Percentiles rank a stretch among this genome's conserved stretches.
These are phyloP conservation scores for Pheucticus melanocephalus DNA, from an alignment of 2,113 vertebrate species.

Conservation along the genomic window DNA sequence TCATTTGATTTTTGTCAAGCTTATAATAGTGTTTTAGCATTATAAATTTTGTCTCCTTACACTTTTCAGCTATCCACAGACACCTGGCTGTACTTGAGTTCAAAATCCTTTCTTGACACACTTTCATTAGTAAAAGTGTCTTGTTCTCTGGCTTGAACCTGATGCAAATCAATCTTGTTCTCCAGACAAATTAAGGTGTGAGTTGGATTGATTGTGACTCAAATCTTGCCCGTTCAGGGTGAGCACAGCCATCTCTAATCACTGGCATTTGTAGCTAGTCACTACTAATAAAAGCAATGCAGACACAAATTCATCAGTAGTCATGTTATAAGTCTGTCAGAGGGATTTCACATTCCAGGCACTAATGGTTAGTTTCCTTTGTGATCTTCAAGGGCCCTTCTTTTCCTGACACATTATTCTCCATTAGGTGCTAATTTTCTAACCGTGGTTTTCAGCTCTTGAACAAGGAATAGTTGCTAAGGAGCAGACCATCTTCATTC, in stretches of 20 bases:
- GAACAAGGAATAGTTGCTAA: slow-evolving; percentile 17
- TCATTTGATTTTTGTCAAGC: background rate
- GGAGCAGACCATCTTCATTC: background rate
- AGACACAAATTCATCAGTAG: background rate
- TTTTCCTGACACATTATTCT: background rate
- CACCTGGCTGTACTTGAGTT: background rate
- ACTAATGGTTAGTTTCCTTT: slow-evolving; percentile 28
- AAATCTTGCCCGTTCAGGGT: background rate
- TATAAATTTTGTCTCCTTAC: background rate
- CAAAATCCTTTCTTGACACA: background rate
- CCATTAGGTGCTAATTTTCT: background rate
- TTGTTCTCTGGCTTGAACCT: background rate
- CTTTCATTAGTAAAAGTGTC: background rate
- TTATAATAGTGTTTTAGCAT: background rate
- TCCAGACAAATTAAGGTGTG: background rate
- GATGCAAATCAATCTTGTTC: slow-evolving; percentile 1
- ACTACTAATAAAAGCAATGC: background rate
- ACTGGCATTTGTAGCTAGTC: background rate
- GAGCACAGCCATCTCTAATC: background rate
- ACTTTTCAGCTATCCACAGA: background rate
- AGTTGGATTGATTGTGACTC: background rate
- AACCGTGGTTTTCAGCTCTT: background rate
- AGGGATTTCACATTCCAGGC: background rate
- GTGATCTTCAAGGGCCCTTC: background rate
- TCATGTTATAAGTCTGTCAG: background rate